phyloP scores from a whole-genome alignment of 1,140 invertebrate genomes.

The Diabrotica virgifera region DNA sequence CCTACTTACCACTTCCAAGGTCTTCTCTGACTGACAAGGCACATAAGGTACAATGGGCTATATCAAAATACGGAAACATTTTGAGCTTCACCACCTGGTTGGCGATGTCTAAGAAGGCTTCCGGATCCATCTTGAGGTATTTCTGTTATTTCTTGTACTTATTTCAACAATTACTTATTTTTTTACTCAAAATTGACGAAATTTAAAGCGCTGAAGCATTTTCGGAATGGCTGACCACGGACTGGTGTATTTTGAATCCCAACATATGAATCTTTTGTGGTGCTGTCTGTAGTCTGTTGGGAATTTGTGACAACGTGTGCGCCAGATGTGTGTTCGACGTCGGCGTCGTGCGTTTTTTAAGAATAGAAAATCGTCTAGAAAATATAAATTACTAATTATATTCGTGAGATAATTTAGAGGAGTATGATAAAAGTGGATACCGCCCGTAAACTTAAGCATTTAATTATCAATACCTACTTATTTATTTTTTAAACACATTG shows the following conservation, averaged over 20 bases:
- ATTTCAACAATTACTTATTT: neutral
- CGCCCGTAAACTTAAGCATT: too few relatives aligned
- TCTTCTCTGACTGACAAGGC: constrained; percentile 93
- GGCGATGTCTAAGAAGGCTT: constrained; percentile 94
- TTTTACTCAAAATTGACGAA: neutral
- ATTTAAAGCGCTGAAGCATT: constrained; percentile 30
- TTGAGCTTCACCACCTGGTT: constrained; percentile 98
- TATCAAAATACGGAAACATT: constrained; percentile 99
- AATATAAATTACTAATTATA: too few relatives aligned
- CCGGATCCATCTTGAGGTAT: constrained; percentile 78
- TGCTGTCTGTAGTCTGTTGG: too few relatives aligned
- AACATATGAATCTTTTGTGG: too few relatives aligned
- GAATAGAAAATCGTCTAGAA: too few relatives aligned
- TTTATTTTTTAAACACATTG: too few relatives aligned
- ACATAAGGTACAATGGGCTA: constrained; percentile 89
- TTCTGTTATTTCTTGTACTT: neutral
- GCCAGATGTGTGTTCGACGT: too few relatives aligned
- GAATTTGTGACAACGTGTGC: too few relatives aligned
- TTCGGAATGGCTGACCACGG: constrained; percentile 29
- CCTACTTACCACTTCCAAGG: constrained; percentile 73
- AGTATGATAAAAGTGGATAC: too few relatives aligned
- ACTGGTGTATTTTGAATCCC: constrained; percentile 21
- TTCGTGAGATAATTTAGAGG: too few relatives aligned
- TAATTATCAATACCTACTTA: too few relatives aligned
- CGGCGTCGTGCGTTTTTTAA: too few relatives aligned